These are phyloP conservation scores for Lasiurus borealis DNA, from an alignment of 2,113 vertebrate species.

Conservation along the genomic window DNA sequence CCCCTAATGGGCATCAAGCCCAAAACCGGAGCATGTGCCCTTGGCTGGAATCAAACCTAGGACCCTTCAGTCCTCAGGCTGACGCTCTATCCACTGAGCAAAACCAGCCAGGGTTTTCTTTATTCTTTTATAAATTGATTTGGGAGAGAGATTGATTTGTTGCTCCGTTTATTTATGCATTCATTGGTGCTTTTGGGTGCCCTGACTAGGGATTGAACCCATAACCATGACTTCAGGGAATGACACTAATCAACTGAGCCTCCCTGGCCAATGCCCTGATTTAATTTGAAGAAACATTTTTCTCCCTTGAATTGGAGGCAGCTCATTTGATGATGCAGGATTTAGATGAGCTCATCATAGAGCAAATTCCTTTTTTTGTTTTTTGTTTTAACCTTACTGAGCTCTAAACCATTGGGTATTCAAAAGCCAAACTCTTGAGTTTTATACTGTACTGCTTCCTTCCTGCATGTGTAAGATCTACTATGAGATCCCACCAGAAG, in stretches of 20 bases:
- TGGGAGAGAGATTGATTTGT: background rate
- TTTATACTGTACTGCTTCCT: background rate
- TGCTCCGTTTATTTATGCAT: background rate
- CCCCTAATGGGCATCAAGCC: too few relatives aligned
- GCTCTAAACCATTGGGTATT: background rate
- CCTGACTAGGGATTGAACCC: background rate
- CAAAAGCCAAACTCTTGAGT: background rate
- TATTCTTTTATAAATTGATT: background rate
- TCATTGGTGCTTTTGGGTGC: background rate
- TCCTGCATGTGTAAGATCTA: background rate
- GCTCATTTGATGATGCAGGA: background rate
- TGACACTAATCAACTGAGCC: background rate
- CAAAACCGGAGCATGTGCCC: too few relatives aligned
- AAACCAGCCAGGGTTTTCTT: too few relatives aligned
- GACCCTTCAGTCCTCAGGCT: too few relatives aligned
- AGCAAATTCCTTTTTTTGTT: background rate
- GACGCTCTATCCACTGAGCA: too few relatives aligned
- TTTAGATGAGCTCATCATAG: background rate
- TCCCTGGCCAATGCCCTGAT: background rate
- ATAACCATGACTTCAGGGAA: background rate
- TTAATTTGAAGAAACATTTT: constrained; percentile 21
- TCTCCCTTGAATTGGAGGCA: constrained; percentile 27
- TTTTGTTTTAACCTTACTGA: background rate
- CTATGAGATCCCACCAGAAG: background rate
- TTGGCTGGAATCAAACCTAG: too few relatives aligned